Evolutionary conservation across 2,888 invertebrate genomes (phyloP).

Genomic region (Drosophila cyrtoloma): DNA sequence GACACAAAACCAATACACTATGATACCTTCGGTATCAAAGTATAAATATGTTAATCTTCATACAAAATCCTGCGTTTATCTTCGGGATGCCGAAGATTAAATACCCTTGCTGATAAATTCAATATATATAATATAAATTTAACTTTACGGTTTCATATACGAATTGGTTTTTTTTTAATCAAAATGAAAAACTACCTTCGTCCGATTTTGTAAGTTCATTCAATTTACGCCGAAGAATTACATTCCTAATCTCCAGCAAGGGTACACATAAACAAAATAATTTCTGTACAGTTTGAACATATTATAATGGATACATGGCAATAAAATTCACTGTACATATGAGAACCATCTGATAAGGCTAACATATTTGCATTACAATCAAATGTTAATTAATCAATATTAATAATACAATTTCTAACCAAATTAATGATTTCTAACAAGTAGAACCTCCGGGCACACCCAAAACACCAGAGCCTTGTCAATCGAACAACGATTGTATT

Average conservation of each 20-base stretch:
- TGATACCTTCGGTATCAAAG: no score
- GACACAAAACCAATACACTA: no score
- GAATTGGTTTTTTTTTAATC: background rate
- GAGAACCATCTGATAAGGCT: slow-evolving; percentile 27
- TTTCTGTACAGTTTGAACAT: slow-evolving; percentile 26
- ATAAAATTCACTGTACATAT: slow-evolving; percentile 37
- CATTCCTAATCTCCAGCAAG: slow-evolving; percentile 4
- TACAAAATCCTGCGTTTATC: background rate
- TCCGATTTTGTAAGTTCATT: background rate
- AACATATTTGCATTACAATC: slow-evolving; percentile 30
- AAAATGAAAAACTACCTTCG: background rate
- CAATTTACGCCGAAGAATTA: background rate
- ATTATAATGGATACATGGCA: slow-evolving; percentile 2
- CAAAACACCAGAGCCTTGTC: slow-evolving; percentile 92
- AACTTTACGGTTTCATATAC: background rate
- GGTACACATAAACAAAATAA: background rate
- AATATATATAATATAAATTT: background rate
- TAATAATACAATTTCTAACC: slow-evolving; percentile 45
- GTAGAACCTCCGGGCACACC: slow-evolving; percentile 90
- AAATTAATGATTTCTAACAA: slow-evolving; percentile 72
- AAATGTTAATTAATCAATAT: slow-evolving; percentile 24
- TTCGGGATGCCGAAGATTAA: slow-evolving; percentile 26
- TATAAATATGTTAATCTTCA: slow-evolving; percentile 20
- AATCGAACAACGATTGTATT: slow-evolving; percentile 93
- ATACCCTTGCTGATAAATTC: slow-evolving; percentile 5